phyloP scores from a whole-genome alignment of 2,113 vertebrate genomes.

The Clarias batrachus region DNA sequence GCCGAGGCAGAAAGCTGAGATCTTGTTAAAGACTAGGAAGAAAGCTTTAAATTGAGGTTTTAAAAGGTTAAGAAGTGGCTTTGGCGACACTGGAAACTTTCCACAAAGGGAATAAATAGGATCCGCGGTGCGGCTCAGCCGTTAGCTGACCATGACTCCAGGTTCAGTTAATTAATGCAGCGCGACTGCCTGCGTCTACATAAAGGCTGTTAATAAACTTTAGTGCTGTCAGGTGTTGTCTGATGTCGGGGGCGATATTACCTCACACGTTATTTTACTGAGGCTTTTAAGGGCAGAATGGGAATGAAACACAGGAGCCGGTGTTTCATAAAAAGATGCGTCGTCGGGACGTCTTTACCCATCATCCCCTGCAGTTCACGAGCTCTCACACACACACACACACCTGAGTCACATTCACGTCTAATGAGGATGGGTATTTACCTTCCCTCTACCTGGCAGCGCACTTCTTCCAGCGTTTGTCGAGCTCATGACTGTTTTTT shows the following conservation, averaged over 20 bases:
- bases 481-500: background rate
- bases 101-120: background rate
- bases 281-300: background rate
- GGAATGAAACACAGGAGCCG: background rate
- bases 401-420: background rate
- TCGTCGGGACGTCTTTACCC: background rate
- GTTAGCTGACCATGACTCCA: background rate
- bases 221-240: background rate
- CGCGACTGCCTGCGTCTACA: background rate
- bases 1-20: background rate
- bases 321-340: background rate
- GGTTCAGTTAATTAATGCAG: background rate
- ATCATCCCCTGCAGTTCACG: background rate
- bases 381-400: background rate
- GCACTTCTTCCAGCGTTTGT: background rate
- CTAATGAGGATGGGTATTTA: background rate
- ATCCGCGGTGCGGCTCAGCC: too few relatives aligned
- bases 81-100: conserved; percentile 17
- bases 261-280: background rate
- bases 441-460: background rate
- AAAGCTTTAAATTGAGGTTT: conserved; percentile 40
- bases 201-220: background rate
- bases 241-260: background rate
- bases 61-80: conserved; percentile 23
- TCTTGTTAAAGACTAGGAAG: conserved; percentile 4